Base-by-base conservation (phyloP, 2,888 invertebrate species). In the Amphipyra berbera region DNA sequence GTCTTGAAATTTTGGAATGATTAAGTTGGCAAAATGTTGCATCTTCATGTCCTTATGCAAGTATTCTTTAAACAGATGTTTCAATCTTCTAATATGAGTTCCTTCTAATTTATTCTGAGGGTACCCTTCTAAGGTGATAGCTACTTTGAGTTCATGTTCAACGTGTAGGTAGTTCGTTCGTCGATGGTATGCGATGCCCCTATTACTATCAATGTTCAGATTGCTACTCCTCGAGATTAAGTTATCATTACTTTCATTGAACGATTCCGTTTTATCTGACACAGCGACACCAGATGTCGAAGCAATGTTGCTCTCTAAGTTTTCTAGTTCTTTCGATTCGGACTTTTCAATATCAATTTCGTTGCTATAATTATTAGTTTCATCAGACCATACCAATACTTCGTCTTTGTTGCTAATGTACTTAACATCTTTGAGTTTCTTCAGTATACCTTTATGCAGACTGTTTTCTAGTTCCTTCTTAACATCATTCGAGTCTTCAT, bases 131-230 rank as follows among this genome's bases (percentile, higher is more conserved):
- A 94, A 73, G 0, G 91, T 90, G 21, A 94, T 88, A 0, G 94
- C 93, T 0, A 92, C 86, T 85, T 94, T 94, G 0, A 94, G 63
- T 67, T 94, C 93, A 6, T 85, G 85, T 67, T 94, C 93, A 0
- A 94, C 89, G 14, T 94, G 91, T 35, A 94, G 79, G 61, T 94
- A 94, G 67, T 94, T 94, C 0, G 94, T 94, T 21, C 94, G 84
- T 75, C 94, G 89, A 60, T 94, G 89, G 56, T 94, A 94, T 0
- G 94, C 92, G 8, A 93, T 91, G 0, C 94, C 93, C 81, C 93
- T 85, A 42, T 90, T 92, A 54, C 92, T 93, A 55, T 93, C 92
- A 9, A 93, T 92, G 38, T 92, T 91, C 6, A 94, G 68, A 56
- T 88, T 88, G 44, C 91, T 90, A 41, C 83, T 85, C 52, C 88